Percentiles rank a stretch among this genome's conserved stretches.
These are phyloP conservation scores for Tursiops truncatus DNA, from an alignment of 2,113 vertebrate species.

Conservation along the genomic window DNA sequence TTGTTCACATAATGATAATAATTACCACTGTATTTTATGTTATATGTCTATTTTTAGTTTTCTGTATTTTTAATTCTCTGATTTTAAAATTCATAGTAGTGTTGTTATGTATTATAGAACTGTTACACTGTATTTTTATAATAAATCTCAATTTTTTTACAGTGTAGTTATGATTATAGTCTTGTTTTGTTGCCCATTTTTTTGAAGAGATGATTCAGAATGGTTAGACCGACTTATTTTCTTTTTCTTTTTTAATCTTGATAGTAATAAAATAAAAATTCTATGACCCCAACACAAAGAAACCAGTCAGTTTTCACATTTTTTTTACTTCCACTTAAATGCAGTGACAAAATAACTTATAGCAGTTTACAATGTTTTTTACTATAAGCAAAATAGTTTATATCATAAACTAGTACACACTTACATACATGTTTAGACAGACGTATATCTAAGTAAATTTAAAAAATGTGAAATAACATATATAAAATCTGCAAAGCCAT, in stretches of 20 bases:
- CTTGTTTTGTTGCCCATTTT: not conserved
- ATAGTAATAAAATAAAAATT: not conserved
- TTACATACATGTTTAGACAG: not conserved
- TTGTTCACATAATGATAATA: not conserved
- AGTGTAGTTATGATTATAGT: not conserved
- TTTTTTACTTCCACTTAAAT: not conserved
- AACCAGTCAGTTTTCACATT: not conserved
- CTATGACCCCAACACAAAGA: not conserved
- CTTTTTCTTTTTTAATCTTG: not conserved
- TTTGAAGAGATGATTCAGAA: not conserved
- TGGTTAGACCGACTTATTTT: not conserved
- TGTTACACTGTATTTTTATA: not conserved
- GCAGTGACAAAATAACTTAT: not conserved
- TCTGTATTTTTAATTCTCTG: not conserved
- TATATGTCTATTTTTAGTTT: not conserved
- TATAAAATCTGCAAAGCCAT: not conserved
- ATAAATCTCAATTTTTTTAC: not conserved
- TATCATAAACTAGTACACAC: accelerated
- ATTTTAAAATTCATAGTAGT: not conserved
- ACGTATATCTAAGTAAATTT: not conserved
- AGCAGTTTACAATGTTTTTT: not conserved
- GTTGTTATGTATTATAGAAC: not conserved
- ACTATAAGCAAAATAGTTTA: not conserved
- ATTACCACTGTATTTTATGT: not conserved
- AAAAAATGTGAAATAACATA: not conserved